phyloP scores from a whole-genome alignment of 2,888 invertebrate species.

The Tetragonisca angustula region DNA sequence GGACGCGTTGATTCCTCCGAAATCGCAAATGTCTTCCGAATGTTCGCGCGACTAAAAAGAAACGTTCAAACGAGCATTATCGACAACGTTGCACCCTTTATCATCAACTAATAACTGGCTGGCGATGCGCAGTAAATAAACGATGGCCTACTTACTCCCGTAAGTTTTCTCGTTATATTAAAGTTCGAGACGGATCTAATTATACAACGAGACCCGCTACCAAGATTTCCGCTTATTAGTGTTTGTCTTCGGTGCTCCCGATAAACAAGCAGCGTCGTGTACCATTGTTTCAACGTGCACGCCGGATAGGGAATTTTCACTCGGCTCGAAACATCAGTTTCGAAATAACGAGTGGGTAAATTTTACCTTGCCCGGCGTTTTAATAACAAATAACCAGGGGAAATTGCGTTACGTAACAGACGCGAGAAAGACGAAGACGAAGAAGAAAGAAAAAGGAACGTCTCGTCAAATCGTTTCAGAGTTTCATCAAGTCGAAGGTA shows the following conservation, averaged over 20 bases:
- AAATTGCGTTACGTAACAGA: not conserved
- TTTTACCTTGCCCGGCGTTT: slow-evolving; percentile 9
- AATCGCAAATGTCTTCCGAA: not conserved
- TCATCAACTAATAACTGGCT: slow-evolving; percentile 33
- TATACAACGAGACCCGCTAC: slow-evolving; percentile 41
- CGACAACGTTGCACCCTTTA: not conserved
- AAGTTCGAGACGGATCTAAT: slow-evolving; percentile 54
- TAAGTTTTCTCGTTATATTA: slow-evolving; percentile 58
- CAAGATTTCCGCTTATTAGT: slow-evolving; percentile 60
- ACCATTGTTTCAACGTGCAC: slow-evolving; percentile 44
- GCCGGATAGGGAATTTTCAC: slow-evolving; percentile 15
- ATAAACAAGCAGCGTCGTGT: slow-evolving; percentile 47
- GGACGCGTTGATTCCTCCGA: not conserved
- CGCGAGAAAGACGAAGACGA: too few species aligned
- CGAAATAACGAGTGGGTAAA: slow-evolving; percentile 10
- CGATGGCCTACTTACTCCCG: slow-evolving; percentile 39
- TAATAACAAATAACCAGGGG: not conserved
- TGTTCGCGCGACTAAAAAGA: not conserved
- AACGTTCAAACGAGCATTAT: slow-evolving; percentile 17
- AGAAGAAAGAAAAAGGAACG: not conserved
- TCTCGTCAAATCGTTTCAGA: not conserved
- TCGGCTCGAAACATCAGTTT: slow-evolving; percentile 17
- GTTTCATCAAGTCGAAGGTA: too few species aligned
- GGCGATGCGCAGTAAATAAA: slow-evolving; percentile 25
- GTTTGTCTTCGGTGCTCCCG: slow-evolving; percentile 51